Conservation (phyloP, 2,113 vertebrate genomes). For the Micromys minutus region DNA sequence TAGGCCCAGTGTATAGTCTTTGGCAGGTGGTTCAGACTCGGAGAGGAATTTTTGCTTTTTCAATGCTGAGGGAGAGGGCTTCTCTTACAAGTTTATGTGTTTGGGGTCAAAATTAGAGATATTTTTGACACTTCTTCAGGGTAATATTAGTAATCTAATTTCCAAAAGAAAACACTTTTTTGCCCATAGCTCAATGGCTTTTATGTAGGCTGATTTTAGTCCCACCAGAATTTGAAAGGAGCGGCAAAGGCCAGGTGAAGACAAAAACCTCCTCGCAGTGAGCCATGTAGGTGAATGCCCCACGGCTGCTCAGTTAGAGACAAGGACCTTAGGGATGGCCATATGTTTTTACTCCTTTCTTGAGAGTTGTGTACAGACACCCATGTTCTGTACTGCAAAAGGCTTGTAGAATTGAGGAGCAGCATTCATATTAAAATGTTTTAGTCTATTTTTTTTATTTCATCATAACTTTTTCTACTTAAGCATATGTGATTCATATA, state of each 20-base stretch:
- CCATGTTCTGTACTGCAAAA: not conserved
- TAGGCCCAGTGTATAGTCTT: too few species aligned
- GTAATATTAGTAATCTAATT: not conserved
- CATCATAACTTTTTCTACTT: not conserved
- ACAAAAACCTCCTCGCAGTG: not conserved
- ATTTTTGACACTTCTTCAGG: not conserved
- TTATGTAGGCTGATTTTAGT: not conserved
- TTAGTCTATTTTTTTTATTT: slow-evolving; percentile 41
- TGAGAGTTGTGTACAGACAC: not conserved
- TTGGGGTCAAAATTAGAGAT: not conserved
- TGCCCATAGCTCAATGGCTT: not conserved
- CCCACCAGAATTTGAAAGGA: not conserved
- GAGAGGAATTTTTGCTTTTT: not conserved
- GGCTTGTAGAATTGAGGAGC: not conserved
- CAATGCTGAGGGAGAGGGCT: not conserved
- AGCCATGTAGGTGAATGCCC: not conserved
- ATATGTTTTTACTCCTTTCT: not conserved
- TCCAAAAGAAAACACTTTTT: not conserved
- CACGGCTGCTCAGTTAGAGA: not conserved
- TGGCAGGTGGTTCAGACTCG: too few species aligned
- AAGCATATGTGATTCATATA: not conserved
- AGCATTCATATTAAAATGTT: not conserved
- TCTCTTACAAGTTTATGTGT: not conserved
- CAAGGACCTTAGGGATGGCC: not conserved
- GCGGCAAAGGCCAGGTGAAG: not conserved